A percentile compares a stretch with the other conserved stretches of the same genome.
These are phyloP conservation scores for Diorhabda carinulata DNA, from an alignment of 1,140 invertebrate genomes.

Conservation along the genomic window DNA sequence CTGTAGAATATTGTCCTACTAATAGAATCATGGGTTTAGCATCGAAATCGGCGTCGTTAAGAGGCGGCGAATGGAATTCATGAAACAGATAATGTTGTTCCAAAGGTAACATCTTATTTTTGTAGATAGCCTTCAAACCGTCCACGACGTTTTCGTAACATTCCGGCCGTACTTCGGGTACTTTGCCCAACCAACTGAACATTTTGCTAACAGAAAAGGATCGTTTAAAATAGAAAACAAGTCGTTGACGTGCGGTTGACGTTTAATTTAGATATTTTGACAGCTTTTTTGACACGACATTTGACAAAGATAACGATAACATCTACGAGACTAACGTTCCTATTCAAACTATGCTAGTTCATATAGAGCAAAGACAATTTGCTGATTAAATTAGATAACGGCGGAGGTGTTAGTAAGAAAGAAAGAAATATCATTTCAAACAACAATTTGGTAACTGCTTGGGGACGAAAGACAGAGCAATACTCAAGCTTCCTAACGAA, in stretches of 20 bases:
- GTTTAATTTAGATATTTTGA: slow-evolving; percentile 1
- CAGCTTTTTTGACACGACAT: too few relatives aligned
- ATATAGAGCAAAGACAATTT: too few relatives aligned
- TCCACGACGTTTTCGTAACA: slow-evolving; percentile 50
- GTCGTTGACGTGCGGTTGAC: slow-evolving; percentile 14
- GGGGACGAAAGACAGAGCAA: too few relatives aligned
- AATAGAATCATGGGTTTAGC: slow-evolving; percentile 71
- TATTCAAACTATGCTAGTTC: too few relatives aligned
- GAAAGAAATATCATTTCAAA: too few relatives aligned
- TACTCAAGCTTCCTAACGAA: too few relatives aligned
- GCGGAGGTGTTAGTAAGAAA: too few relatives aligned
- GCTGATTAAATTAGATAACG: too few relatives aligned
- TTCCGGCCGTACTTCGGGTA: slow-evolving; percentile 52
- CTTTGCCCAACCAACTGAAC: slow-evolving; percentile 51
- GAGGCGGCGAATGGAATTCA: slow-evolving; percentile 69
- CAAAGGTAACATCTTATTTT: slow-evolving; percentile 62
- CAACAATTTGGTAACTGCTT: too few relatives aligned
- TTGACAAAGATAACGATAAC: too few relatives aligned
- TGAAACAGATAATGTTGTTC: slow-evolving; percentile 70
- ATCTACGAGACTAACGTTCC: too few relatives aligned
- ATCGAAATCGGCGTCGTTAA: slow-evolving; percentile 72
- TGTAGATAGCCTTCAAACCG: slow-evolving; percentile 62
- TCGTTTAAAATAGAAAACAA: slow-evolving; percentile 1
- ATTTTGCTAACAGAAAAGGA: slow-evolving; percentile 37
- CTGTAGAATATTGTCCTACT: slow-evolving; percentile 73